Evolutionary conservation across 2,113 vertebrate species (phyloP), one percentile per base, ranked within the genome.

Genomic region (Heterotis niloticus): DNA sequence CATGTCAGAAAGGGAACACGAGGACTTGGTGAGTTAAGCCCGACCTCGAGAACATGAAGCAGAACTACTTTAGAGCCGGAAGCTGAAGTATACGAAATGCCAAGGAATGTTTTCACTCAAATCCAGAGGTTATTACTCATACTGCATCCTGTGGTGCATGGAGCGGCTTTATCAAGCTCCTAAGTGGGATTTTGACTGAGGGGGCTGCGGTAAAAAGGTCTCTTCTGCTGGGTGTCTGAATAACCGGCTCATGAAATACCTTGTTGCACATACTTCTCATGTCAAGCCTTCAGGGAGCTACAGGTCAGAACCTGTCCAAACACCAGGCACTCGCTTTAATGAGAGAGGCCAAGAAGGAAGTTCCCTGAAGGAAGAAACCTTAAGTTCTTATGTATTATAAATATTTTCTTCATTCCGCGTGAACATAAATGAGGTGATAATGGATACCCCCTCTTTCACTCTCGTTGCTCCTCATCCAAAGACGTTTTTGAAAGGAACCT

Each of bases 401-500:
- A 64, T 34, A 54, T 75, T 80, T 64, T 66, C 20, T 23, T 64
- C 24, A 65, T 59, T 71, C 44, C 18, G 62, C 24, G 28, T 1
- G 59, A 24, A 29, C 52, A 65, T 44, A 54, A 52, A 10, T 54
- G 60, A 24, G 60, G 62, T 26, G n/a, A 18, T 77, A 65, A 67
- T 66, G 56, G 72, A 23, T 34, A 34, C 14, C 29, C 59, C 28
- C 60, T 54, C 29, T 28, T 23, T 52, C 52, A 34, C 56, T 75
- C 60, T 28, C 24, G 54, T 80, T 54, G 20, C 20, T 28, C 10
- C 23, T 52, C 34, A 26, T 26, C 1, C 70, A 64, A 28, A 60
- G 60, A 73, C 78, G 69, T 79, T 72, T 72, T 70, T 54, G 54
- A 51, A 54, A 20, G 34, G 44, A 26, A 62, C 60, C 18, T 24